Evolutionary conservation across 2,113 vertebrate genomes (phyloP), one percentile per base, ranked within the genome.

Genomic region (Empidonax traillii): DNA sequence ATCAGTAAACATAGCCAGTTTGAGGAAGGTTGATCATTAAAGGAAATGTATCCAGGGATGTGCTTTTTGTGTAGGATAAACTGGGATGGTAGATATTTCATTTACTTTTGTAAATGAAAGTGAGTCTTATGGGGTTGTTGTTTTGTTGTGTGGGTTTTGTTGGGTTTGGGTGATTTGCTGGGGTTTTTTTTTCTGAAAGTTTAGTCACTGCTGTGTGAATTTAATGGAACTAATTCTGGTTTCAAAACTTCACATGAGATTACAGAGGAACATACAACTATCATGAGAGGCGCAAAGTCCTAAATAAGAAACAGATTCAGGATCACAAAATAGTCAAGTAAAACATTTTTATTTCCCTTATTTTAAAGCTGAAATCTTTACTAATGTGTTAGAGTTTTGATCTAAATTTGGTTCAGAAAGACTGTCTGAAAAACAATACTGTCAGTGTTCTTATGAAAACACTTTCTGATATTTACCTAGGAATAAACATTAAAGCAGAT

Each of bases 81-180:
- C 10, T 61, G 39, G 8, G 39, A 7, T 30, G 12, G 19, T 37
- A 55, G 41, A 19, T 75, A 10, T 71, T 9, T 35, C 35, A 35
- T 35, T 85, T 47, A n/a, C 20, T 16, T 88, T 49, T 62, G 16
- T 73, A 62, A 39, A 58, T 52, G 44, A 43, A 35, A 85, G 1
- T 0, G 3, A 53, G 8, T 58, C 6, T 30, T 71, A 9, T 0
- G 3, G 37, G 13, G 7, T n/a, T 82, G 41, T 16, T 77, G 21
- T 62, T 75, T 41, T 80, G 15, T 73, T 58, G 7, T 13, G 4
- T 49, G 24, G 16, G 1, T 10, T 74, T 75, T 55, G 3, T 72
- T 75, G 12, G 9, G 3, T 46, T 43, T 77, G 37, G 4, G 14
- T 85, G 30, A 21, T 62, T 46, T 39, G 3, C 9, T 72, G 20